Evolutionary conservation across 2,888 invertebrate species (phyloP), one percentile per base, ranked within the genome.

Genomic region (Holacanthella duospinosa): DNA sequence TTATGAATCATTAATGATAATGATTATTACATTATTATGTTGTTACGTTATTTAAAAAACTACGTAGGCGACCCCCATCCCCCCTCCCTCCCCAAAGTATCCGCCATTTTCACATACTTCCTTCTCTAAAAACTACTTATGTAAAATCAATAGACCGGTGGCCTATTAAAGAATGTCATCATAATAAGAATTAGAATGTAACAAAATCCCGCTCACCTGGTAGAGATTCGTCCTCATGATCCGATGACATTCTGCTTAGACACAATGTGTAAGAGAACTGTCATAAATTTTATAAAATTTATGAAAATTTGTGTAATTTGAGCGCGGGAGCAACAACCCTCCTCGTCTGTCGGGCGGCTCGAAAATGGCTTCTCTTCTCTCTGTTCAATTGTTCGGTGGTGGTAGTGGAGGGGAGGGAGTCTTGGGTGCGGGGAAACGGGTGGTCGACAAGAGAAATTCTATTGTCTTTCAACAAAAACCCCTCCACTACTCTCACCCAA

Each of bases 41-140:
- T n/a, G n/a, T n/a, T n/a, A n/a, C n/a, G n/a, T n/a, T n/a, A n/a
- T n/a, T n/a, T n/a, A n/a, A n/a, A n/a, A n/a, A n/a, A n/a, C n/a
- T n/a, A n/a, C n/a, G n/a, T n/a, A n/a, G n/a, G n/a, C n/a, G n/a
- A n/a, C n/a, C n/a, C n/a, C n/a, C n/a, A 16, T 16, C 36, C 48
- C 48, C 48, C 48, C 48, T 48, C 21, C 48, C 48, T 48, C 48
- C 48, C 48, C 48, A 9, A 4, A 4, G 4, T 48, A 9, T n/a
- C 21, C 48, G 48, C 48, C 48, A 48, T 48, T 4, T 48, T 48
- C 48, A n/a, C n/a, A n/a, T n/a, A n/a, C n/a, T 36, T 36, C 48
- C 48, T 21, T n/a, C 48, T 48, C 48, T 21, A 4, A n/a, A 48
- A 4, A n/a, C n/a, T 21, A 21, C 36, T 9, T 36, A 36, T n/a